phyloP scores from a whole-genome alignment of 1,140 invertebrate genomes.

The Carcinoscorpius rotundicauda region DNA sequence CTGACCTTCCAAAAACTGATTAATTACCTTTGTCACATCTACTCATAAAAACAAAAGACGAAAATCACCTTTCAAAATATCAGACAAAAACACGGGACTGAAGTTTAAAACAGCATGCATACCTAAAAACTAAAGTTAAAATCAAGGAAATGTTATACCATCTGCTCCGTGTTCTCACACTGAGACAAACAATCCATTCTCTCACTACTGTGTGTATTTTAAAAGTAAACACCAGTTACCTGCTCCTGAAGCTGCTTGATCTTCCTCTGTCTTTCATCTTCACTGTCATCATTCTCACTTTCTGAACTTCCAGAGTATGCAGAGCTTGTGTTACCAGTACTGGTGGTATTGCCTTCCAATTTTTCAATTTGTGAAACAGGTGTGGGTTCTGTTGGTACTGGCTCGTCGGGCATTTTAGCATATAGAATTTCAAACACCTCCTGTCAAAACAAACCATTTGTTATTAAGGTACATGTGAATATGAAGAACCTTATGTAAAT shows the following conservation, averaged over 20 bases:
- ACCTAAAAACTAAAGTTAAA: too few relatives aligned
- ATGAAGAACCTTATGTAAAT: neutral
- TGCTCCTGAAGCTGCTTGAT: slow-evolving; percentile 81
- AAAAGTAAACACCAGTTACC: slow-evolving; percentile 21
- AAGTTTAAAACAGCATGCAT: too few relatives aligned
- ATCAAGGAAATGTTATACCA: too few relatives aligned
- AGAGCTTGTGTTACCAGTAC: slow-evolving; percentile 10
- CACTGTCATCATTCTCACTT: slow-evolving; percentile 28
- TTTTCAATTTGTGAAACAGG: slow-evolving; percentile 7
- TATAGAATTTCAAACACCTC: slow-evolving; percentile 94
- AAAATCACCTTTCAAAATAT: too few relatives aligned
- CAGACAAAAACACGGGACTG: too few relatives aligned
- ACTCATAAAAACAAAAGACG: too few relatives aligned
- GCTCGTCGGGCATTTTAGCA: slow-evolving; percentile 77
- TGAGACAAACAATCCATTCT: neutral
- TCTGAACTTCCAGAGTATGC: slow-evolving; percentile 16
- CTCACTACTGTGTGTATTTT: neutral
- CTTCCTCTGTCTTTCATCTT: slow-evolving; percentile 37
- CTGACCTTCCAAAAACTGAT: too few relatives aligned
- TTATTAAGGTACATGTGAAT: slow-evolving; percentile 1
- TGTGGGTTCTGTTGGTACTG: neutral
- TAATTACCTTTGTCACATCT: too few relatives aligned
- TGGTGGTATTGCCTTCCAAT: slow-evolving; percentile 9
- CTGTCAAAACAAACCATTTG: slow-evolving; percentile 22
- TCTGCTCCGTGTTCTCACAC: too few relatives aligned